Evolutionary conservation across 1,140 invertebrate species (phyloP).

Genomic region (Helicoverpa armigera): DNA sequence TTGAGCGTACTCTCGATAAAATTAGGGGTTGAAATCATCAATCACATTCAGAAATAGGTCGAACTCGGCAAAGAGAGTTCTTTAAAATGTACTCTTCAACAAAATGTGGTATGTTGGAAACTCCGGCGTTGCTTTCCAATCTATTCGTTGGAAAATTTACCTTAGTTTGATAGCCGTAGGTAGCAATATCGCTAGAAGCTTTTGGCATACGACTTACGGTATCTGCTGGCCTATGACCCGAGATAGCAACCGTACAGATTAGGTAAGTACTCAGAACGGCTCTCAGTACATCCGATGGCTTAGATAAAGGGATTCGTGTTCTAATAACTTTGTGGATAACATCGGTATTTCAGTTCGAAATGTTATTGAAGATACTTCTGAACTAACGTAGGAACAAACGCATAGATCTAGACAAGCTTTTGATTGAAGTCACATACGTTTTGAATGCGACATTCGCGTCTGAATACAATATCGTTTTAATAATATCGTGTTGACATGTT

Average conservation of each 20-base stretch:
- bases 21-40: constrained; percentile 63
- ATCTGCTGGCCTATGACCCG: constrained; percentile 72
- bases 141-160: constrained; percentile 55
- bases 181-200: constrained; percentile 51
- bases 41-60: constrained; percentile 69
- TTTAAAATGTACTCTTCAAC: constrained; percentile 66
- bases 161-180: constrained; percentile 54
- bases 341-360: constrained; percentile 52
- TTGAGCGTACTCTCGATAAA: constrained; percentile 55
- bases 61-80: constrained; percentile 64
- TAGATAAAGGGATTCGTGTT: constrained; percentile 60
- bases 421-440: constrained; percentile 32
- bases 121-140: constrained; percentile 24
- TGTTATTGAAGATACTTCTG: constrained; percentile 42
- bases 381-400: constrained; percentile 17
- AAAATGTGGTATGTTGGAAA: constrained; percentile 52
- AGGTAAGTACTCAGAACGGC: constrained; percentile 63
- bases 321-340: constrained; percentile 60
- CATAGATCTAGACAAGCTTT: background rate
- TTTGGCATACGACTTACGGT: constrained; percentile 65
- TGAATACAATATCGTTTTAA: constrained; percentile 30
- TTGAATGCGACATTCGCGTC: constrained; percentile 12
- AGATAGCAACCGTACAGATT: constrained; percentile 71
- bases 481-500: constrained; percentile 68
- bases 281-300: constrained; percentile 69